A percentile compares a stretch with the other conserved stretches of the same genome.
Conservation (phyloP, 2,113 vertebrate species). For the Burhinus oedicnemus region DNA sequence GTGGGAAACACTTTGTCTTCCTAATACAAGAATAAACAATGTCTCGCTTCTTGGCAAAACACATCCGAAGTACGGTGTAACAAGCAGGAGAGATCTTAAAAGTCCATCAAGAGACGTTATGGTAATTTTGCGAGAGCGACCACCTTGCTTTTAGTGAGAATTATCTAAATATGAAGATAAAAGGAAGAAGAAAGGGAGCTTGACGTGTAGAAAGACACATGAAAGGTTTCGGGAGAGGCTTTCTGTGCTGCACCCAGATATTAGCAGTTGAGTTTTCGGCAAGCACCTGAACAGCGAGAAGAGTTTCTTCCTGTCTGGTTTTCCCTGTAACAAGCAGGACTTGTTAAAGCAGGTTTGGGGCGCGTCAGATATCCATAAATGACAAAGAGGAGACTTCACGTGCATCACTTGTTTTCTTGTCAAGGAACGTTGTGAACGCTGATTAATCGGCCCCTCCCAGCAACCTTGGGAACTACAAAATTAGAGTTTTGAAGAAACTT, state of each 20-base stretch:
- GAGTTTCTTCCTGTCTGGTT: slow-evolving; percentile 25
- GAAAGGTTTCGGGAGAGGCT: slow-evolving; percentile 45
- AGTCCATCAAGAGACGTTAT: slow-evolving; percentile 46
- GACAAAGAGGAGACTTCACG: background rate
- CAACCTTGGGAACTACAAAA: background rate
- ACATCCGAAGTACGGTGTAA: background rate
- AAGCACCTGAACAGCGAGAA: background rate
- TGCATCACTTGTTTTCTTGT: background rate
- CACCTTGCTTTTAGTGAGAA: slow-evolving; percentile 56
- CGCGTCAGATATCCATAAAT: background rate
- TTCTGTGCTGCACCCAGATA: background rate
- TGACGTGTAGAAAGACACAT: slow-evolving; percentile 50
- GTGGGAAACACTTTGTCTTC: slow-evolving; percentile 58
- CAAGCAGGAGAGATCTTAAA: slow-evolving; percentile 43
- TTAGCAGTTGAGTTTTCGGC: slow-evolving; percentile 21
- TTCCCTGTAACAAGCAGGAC: background rate
- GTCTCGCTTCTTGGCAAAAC: slow-evolving; percentile 53
- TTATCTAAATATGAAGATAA: slow-evolving; percentile 65
- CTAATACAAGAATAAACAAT: slow-evolving; percentile 61
- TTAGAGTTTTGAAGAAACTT: background rate
- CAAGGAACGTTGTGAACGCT: background rate
- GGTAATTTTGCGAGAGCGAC: slow-evolving; percentile 31
- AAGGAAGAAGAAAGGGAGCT: slow-evolving; percentile 52
- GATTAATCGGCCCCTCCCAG: background rate
- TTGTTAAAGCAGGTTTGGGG: background rate